A percentile compares a stretch with the other conserved stretches of the same genome.
Conservation (phyloP, 2,888 invertebrate species). For the Lottia gigantea region DNA sequence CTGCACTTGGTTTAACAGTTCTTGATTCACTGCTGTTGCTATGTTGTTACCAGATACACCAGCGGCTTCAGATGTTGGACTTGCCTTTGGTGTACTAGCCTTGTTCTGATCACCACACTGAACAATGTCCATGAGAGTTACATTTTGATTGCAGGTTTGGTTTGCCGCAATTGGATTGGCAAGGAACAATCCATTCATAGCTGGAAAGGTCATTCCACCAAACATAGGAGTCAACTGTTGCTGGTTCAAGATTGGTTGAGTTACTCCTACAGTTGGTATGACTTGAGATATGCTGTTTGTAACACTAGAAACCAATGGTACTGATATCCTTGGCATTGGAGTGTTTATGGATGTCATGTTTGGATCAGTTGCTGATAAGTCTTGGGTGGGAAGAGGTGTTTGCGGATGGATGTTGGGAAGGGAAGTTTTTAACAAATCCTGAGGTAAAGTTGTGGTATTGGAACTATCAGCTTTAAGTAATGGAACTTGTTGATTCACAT, state of each 20-base stretch:
- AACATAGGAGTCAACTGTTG: constrained; percentile 31
- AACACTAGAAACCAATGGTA: constrained; percentile 58
- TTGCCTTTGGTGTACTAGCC: background rate
- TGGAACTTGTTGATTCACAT: background rate
- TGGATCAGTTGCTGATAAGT: constrained; percentile 6
- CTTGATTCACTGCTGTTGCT: background rate
- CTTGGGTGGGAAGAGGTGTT: constrained; percentile 15
- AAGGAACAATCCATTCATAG: constrained; percentile 29
- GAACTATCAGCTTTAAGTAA: background rate
- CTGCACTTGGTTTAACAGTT: constrained; percentile 16
- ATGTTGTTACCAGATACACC: background rate
- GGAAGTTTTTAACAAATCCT: background rate
- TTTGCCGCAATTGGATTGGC: constrained; percentile 28
- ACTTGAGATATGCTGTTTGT: constrained; percentile 61
- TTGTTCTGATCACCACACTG: background rate
- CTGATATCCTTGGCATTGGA: constrained; percentile 59
- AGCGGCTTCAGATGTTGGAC: background rate
- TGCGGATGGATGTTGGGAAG: background rate
- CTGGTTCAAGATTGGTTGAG: constrained; percentile 28
- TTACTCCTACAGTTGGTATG: constrained; percentile 55
- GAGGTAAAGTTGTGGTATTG: background rate
- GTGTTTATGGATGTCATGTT: constrained; percentile 40
- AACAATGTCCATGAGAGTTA: background rate
- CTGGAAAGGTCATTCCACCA: constrained; percentile 31
- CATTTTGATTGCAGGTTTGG: constrained; percentile 15